phyloP scores from a whole-genome alignment of 2,888 invertebrate genomes.

The Aphodius granarius region DNA sequence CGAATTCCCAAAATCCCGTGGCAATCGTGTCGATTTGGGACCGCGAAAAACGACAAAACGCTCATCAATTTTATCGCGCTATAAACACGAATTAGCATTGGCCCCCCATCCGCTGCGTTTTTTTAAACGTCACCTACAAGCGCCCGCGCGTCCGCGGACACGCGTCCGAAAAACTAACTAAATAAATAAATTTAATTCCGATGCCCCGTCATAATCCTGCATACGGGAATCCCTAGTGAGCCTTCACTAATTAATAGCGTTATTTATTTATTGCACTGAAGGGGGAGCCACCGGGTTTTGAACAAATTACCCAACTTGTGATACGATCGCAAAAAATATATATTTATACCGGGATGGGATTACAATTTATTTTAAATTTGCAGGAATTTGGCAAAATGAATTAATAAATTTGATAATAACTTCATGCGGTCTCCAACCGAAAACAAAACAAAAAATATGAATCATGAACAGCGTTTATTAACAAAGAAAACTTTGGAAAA shows the following conservation, averaged over 20 bases:
- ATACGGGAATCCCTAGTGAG: neutral
- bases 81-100: slow-evolving; percentile 13
- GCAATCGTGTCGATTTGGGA: slow-evolving; percentile 1
- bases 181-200: slow-evolving; percentile 14
- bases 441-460: neutral
- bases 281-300: slow-evolving; percentile 2
- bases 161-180: slow-evolving; percentile 14
- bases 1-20: neutral
- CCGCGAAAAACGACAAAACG: slow-evolving; percentile 15
- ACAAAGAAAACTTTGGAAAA: neutral
- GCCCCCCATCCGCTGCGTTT: slow-evolving; percentile 1
- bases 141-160: neutral
- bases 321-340: neutral
- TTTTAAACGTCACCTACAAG: neutral
- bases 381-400: no score
- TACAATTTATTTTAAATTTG: neutral
- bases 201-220: neutral
- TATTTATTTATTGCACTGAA: slow-evolving; percentile 13
- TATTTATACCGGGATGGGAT: neutral
- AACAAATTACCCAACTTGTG: slow-evolving; percentile 1
- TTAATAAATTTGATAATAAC: no score
- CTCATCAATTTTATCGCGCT: slow-evolving; percentile 11
- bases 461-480: neutral
- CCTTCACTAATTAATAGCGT: slow-evolving; percentile 12
- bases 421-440: neutral